phyloP scores from a whole-genome alignment of 2,888 invertebrate species.

The Cephus spinipes region DNA sequence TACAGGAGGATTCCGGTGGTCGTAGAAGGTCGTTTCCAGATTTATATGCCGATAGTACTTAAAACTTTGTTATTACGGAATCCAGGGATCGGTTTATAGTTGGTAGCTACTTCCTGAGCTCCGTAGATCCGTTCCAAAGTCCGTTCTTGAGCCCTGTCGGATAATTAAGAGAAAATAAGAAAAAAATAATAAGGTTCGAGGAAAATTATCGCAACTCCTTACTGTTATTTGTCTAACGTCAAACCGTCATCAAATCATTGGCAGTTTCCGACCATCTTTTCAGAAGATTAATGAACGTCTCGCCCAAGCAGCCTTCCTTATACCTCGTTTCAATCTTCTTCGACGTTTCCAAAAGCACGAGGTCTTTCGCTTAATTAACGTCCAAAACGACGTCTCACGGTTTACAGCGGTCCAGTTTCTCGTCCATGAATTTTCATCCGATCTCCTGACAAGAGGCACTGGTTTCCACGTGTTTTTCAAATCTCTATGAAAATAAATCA shows the following conservation, averaged over 20 bases:
- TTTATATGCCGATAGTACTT: neutral
- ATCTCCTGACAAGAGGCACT: too few species aligned
- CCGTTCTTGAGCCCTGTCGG: neutral
- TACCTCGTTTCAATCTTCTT: neutral
- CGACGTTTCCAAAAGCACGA: neutral
- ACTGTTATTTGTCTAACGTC: neutral
- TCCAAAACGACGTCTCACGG: neutral
- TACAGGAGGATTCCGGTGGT: neutral
- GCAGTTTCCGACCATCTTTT: neutral
- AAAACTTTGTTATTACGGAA: neutral
- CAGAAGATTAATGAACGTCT: neutral
- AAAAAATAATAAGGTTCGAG: neutral
- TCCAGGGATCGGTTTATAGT: neutral
- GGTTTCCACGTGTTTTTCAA: too few species aligned
- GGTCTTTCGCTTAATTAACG: neutral
- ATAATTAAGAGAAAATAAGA: neutral
- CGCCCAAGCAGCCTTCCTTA: neutral
- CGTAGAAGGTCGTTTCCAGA: neutral
- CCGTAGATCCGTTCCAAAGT: neutral
- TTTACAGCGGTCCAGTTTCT: neutral
- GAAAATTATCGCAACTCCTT: neutral
- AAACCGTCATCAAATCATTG: neutral
- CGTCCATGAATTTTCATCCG: neutral
- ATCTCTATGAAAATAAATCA: neutral
- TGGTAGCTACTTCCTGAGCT: neutral